Evolutionary conservation across 2,888 invertebrate species (phyloP), one percentile per base, ranked within the genome.

Genomic region (Chironomus riparius): DNA sequence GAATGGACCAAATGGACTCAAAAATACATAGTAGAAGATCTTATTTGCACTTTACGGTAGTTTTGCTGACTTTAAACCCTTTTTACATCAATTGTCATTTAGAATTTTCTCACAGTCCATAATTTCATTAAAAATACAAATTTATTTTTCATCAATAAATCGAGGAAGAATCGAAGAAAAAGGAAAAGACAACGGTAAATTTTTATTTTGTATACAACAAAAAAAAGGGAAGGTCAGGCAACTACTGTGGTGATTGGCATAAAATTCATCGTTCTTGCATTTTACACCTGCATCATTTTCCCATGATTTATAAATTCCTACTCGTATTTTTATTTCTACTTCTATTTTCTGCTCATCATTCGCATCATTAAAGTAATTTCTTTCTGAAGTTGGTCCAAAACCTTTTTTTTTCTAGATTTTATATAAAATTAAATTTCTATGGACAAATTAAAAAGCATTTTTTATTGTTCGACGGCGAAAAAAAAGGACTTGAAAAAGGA

Each of bases 261-360:
- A 70, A 56, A 70, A 18, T 70, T 70, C 70, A 38, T 38, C 38
- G 38, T 38, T 71, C 21, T 28, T 70, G 70, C 70, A 70, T 18
- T 71, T 56, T 71, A 71, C 72, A 72, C 72, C 72, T 72, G 72
- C 72, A 72, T 38, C 28, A 72, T 72, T 72, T 72, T 72, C 72
- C 72, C 72, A 72, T 72, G 72, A 38, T 62, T 38, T 47, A 28
- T 72, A 61, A 65, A n/a, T 72, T 62, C 68, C 47, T 28, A 28
- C 18, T 15, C 18, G 18, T 50, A 50, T 50, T 15, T 50, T 50
- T 28, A 28, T 50, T 56, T 56, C 15, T 56, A 56, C 18, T 56
- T 56, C 56, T 24, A 22, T 65, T 65, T 65, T 65, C 65, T 65
- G 65, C 65, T 65, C 65, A 65, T 65, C 65, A 65, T 65, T 65